A percentile compares a stretch with the other conserved stretches of the same genome.
Conservation (phyloP, 2,113 vertebrate species). For the Pionites leucogaster region DNA sequence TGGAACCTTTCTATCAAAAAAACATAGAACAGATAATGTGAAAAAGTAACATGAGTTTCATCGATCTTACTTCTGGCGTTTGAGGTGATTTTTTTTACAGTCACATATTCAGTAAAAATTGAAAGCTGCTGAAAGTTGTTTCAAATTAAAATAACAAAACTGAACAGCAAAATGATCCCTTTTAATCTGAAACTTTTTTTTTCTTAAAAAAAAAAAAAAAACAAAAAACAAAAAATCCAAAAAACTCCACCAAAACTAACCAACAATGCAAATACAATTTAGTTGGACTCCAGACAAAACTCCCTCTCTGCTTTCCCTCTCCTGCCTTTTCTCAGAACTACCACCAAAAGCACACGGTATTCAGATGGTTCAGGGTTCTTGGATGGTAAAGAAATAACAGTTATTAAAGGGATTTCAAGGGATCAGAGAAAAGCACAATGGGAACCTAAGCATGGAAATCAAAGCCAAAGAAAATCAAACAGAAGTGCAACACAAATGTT, state of each 20-base stretch:
- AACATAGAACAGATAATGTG: background rate
- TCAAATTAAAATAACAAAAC: background rate
- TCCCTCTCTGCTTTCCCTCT: background rate
- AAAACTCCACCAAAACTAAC: background rate
- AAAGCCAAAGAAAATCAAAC: constrained; percentile 50
- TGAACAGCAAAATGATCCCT: background rate
- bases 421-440: constrained; percentile 28
- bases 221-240: accelerated
- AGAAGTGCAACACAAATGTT: constrained; percentile 10
- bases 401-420: background rate
- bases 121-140: background rate
- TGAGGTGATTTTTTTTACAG: background rate
- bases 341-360: background rate
- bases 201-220: background rate
- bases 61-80: background rate
- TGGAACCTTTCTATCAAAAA: background rate
- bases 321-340: background rate
- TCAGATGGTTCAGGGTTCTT: background rate
- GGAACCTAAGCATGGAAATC: constrained; percentile 10
- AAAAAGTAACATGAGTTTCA: background rate
- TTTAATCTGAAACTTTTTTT: background rate
- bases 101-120: background rate
- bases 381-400: constrained; percentile 29
- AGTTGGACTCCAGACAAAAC: background rate
- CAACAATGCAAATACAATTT: background rate